These are phyloP conservation scores for Odontothrips loti DNA, from an alignment of 2,888 invertebrate species.

Conservation along the genomic window DNA sequence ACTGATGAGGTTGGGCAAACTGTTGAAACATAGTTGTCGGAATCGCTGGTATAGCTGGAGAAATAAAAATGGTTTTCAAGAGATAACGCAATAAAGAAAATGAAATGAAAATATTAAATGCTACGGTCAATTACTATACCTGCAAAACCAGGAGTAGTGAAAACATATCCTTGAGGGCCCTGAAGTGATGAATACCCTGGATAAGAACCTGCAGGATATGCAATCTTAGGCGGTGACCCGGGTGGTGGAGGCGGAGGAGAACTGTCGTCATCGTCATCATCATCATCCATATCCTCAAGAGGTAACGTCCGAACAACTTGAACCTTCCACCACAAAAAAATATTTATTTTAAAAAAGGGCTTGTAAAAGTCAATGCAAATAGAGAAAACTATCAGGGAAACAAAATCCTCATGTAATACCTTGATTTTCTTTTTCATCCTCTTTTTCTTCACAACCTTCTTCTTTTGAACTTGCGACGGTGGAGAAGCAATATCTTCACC, in stretches of 20 bases:
- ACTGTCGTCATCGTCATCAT: conserved; percentile 52
- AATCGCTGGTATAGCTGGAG: not conserved
- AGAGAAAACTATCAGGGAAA: conserved; percentile 30
- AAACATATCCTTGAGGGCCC: not conserved
- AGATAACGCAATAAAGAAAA: not conserved
- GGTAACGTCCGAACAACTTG: conserved; percentile 48
- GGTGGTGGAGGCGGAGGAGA: conserved; percentile 59
- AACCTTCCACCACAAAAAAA: conserved; percentile 44
- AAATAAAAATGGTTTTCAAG: not conserved
- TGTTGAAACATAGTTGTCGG: not conserved
- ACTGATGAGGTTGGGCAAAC: not conserved
- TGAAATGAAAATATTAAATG: not conserved
- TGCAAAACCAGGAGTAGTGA: not conserved
- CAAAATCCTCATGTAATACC: conserved; percentile 32
- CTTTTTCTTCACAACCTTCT: conserved; percentile 50
- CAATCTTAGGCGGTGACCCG: conserved; percentile 53
- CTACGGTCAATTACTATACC: not conserved
- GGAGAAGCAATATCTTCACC: conserved; percentile 58
- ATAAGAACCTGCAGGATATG: conserved; percentile 36
- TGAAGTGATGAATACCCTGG: conserved; percentile 27
- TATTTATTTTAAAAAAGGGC: not conserved
- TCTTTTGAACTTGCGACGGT: conserved; percentile 52
- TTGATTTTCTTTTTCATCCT: conserved; percentile 53
- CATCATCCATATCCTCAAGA: conserved; percentile 48
- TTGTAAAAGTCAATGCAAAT: conserved; percentile 28